Percentiles rank a stretch among this genome's conserved stretches.
phyloP scores from a whole-genome alignment of 2,113 vertebrate species.

The Geococcyx californianus region DNA sequence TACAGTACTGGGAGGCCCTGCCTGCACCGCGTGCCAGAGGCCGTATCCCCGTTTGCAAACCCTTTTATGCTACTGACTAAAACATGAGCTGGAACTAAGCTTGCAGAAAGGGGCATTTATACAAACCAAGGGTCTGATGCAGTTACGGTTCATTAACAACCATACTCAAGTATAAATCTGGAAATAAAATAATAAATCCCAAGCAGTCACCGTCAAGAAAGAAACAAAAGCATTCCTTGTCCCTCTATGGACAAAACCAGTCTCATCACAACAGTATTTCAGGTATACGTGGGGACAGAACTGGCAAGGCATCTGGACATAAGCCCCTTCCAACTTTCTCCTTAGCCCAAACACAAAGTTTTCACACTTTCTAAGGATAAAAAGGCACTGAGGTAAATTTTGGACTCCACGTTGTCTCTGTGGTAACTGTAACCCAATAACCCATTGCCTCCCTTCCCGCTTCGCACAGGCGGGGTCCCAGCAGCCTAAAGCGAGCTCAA shows the following conservation, averaged over 20 bases:
- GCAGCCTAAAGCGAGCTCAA: fast-evolving
- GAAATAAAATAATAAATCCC: neutral
- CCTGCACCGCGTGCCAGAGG: neutral
- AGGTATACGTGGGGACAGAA: neutral
- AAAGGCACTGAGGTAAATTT: constrained; percentile 78
- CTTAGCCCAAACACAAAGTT: neutral
- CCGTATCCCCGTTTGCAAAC: neutral
- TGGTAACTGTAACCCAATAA: neutral
- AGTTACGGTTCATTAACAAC: neutral
- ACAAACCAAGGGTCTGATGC: neutral
- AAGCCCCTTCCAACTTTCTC: neutral
- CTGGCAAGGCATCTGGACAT: neutral
- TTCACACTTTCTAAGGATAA: neutral
- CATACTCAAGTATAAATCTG: neutral
- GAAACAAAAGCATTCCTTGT: neutral
- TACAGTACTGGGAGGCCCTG: neutral
- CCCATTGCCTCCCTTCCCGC: neutral
- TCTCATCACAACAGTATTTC: neutral
- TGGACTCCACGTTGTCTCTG: neutral
- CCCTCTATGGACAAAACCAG: neutral
- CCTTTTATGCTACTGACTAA: neutral
- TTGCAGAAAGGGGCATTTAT: neutral
- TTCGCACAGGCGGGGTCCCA: neutral
- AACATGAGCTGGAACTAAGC: neutral
- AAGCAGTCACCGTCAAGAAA: neutral